Evolutionary conservation across 2,113 vertebrate genomes (phyloP).

Genomic region (Epinephelus cyanopodus): DNA sequence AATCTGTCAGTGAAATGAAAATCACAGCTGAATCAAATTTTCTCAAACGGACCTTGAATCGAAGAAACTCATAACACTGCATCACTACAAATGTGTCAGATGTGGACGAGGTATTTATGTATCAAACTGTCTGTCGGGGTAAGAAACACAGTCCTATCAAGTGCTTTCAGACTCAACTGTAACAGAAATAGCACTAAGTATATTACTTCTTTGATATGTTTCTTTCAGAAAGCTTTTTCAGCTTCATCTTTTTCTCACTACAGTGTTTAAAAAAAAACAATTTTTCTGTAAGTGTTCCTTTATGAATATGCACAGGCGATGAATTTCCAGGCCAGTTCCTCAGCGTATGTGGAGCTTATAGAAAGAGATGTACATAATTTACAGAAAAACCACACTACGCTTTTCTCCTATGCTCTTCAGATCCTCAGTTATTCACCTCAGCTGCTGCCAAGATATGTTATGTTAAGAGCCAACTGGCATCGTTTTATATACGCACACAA

Average conservation of each 20-base stretch:
- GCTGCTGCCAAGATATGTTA: slow-evolving; percentile 41
- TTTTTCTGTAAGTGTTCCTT: neutral
- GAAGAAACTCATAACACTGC: neutral
- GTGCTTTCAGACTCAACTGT: neutral
- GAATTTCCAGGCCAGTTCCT: slow-evolving; percentile 5
- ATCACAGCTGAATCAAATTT: neutral
- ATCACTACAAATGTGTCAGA: neutral
- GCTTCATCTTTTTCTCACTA: neutral
- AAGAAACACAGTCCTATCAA: neutral
- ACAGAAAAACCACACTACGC: neutral
- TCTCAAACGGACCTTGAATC: neutral
- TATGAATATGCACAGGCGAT: slow-evolving; percentile 26
- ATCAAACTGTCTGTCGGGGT: no score
- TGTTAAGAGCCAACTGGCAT: slow-evolving; percentile 38
- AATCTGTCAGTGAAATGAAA: neutral
- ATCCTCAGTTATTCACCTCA: slow-evolving; percentile 24
- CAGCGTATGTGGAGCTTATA: slow-evolving; percentile 5
- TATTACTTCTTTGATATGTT: neutral
- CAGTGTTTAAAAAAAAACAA: neutral
- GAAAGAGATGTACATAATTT: slow-evolving; percentile 48
- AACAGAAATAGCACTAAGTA: neutral
- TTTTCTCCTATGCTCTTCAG: neutral
- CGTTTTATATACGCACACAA: neutral
- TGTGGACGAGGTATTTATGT: neutral
- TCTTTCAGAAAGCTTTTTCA: neutral